Evolutionary conservation across 1,140 invertebrate genomes (phyloP), one percentile per base, ranked within the genome.

Genomic region (Metaphire vulgaris): DNA sequence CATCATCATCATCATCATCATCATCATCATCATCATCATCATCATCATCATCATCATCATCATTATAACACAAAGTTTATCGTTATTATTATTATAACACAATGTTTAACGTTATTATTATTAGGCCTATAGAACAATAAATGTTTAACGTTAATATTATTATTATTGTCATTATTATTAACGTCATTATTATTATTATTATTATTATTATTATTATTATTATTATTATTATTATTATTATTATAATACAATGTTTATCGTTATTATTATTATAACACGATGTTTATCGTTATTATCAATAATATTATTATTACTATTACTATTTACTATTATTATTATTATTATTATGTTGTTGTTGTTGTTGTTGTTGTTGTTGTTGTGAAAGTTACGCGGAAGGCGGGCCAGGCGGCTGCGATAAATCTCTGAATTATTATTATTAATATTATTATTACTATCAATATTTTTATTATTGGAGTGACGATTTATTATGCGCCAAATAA

Each of bases 1-100:
- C 41, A 56, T 56, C 41, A 56, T 56, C 41, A 56, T 56, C 41
- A 56, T 56, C 41, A 56, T 56, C 41, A 56, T 56, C 41, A 56
- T 56, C 41, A 56, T 56, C 41, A 56, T 56, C 41, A 56, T 56
- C 41, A 56, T 56, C 41, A 56, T 56, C 41, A 56, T 56, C 41
- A 56, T 56, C 41, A 56, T 56, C 41, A 56, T 56, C 41, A 56
- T 56, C 41, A 56, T 56, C 41, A 56, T 56, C 41, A 56, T 56
- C 41, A 56, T 56, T 21, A 56, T 56, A 6, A 56, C n/a, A n/a
- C n/a, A n/a, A n/a, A n/a, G n/a, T n/a, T 56, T 21, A 56, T 56
- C 41, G 21, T 56, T 21, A 56, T 56, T 21, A 56, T 56, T 21
- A 56, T 56, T 21, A 56, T 56, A n/a, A n/a, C n/a, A n/a, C n/a